Base-by-base conservation (phyloP, 2,888 invertebrate genomes). In the Yponomeuta evonymella region DNA sequence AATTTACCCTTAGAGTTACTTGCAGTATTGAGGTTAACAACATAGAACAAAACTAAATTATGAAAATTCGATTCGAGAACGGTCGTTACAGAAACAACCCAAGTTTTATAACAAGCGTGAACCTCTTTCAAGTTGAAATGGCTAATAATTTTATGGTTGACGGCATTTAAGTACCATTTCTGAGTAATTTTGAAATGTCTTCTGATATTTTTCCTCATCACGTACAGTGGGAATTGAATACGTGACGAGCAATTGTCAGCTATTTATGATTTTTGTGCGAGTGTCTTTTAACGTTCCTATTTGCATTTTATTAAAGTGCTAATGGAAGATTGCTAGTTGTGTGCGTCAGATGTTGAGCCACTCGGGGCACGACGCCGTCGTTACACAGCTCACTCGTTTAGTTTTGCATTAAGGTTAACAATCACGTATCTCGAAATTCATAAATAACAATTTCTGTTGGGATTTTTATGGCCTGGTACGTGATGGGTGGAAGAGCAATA, bases 241-340 rank as follows among this genome's bases (percentile, higher is more conserved):
- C 85, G 84, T 84, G 85, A 82, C 78, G 75, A 73, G 78, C 76
- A 79, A 81, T 83, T 81, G 80, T 79, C 78, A 79, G 80, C 77
- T 79, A 78, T 82, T 84, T 84, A 84, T 77, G 75, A 79, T 70
- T 70, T 74, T 74, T 75, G 73, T 76, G 74, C 74, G 74, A 75
- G 79, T 74, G 78, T 76, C 75, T 79, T 80, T 80, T 80, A 81
- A 79, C 79, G 77, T 76, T 74, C 76, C 74, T 79, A 81, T 89
- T 86, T 83, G 82, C 85, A 88, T 87, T 83, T 87, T 83, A 86
- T 85, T 82, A 83, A 85, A 83, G 76, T 76, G 75, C 73, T 70
- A 71, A 70, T 72, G 74, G 73, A 73, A 75, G 76, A 10, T 36
- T 43, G 9, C 67, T 65, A 4, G 30, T 33, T 65, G 65, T 65